These are phyloP conservation scores for Phthorimaea operculella DNA, from an alignment of 1,140 invertebrate genomes.

Conservation along the genomic window DNA sequence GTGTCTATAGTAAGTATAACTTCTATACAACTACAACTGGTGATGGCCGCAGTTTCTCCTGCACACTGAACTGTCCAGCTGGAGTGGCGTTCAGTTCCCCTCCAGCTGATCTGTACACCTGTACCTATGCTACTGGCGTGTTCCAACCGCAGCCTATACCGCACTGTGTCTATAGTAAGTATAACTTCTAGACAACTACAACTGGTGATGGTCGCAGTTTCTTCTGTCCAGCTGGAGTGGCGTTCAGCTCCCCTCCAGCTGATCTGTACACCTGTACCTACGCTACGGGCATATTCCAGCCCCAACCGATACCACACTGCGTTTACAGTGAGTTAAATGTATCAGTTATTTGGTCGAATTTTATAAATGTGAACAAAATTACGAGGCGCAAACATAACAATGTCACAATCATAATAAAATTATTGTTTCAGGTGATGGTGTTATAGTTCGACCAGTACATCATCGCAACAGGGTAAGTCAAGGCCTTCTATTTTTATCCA, in stretches of 20 bases:
- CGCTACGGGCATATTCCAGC: constrained; percentile 74
- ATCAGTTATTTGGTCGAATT: no score
- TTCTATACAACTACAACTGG: no score
- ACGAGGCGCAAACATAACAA: no score
- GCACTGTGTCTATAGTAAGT: constrained; percentile 77
- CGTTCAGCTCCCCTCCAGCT: constrained; percentile 72
- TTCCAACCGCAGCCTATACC: constrained; percentile 79
- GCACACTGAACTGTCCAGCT: constrained; percentile 74
- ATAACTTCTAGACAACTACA: no score
- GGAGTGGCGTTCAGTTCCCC: constrained; percentile 72
- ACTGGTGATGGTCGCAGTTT: constrained; percentile 72
- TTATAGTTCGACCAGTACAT: no score
- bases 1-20: constrained; percentile 76
- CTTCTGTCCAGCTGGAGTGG: constrained; percentile 73
- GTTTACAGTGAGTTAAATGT: constrained; percentile 75
- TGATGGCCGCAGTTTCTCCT: constrained; percentile 70
- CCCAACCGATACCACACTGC: constrained; percentile 79
- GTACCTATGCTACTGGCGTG: constrained; percentile 73
- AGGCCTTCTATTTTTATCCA: no score
- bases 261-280: constrained; percentile 77
- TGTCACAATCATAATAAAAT: no score
- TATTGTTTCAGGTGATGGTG: no score
- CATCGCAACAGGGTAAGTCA: no score
- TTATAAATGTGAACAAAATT: no score
- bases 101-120: constrained; percentile 74